Percentiles rank a stretch among this genome's conserved stretches.
Conservation (phyloP, 1,140 invertebrate species). For the Aphelenchoides fujianensis region DNA sequence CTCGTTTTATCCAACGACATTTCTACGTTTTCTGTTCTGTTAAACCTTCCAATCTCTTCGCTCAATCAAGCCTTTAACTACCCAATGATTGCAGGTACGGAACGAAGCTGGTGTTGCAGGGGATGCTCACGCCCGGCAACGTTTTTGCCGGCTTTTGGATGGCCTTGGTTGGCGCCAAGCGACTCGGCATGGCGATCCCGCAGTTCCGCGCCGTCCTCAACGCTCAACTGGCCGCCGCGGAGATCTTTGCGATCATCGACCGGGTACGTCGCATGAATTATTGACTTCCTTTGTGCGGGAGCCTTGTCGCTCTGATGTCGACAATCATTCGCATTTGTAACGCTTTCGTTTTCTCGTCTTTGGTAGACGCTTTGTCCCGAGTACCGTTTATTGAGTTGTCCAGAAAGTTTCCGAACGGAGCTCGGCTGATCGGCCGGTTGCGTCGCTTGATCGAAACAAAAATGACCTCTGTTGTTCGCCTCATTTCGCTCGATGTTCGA, state of each 20-base stretch:
- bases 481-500: too few species aligned
- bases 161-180: slow-evolving; percentile 21
- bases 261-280: slow-evolving; percentile 62
- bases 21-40: not conserved
- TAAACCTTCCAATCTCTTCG: not conserved
- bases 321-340: too few species aligned
- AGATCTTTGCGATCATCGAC: slow-evolving; percentile 76
- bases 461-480: too few species aligned
- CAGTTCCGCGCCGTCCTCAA: slow-evolving; percentile 23
- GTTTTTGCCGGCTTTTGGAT: slow-evolving; percentile 40
- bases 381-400: not conserved
- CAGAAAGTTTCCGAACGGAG: too few species aligned
- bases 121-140: slow-evolving; percentile 26
- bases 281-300: too few species aligned
- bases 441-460: too few species aligned
- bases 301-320: too few species aligned
- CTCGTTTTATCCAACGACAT: too few species aligned
- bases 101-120: slow-evolving; percentile 24
- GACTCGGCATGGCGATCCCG: slow-evolving; percentile 34
- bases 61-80: too few species aligned
- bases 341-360: too few species aligned
- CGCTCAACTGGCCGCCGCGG: slow-evolving; percentile 73
- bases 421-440: too few species aligned
- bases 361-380: too few species aligned
- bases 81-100: slow-evolving; percentile 28